A percentile compares a stretch with the other conserved stretches of the same genome.
Conservation (phyloP, 2,113 vertebrate genomes). For the Lota lota region DNA sequence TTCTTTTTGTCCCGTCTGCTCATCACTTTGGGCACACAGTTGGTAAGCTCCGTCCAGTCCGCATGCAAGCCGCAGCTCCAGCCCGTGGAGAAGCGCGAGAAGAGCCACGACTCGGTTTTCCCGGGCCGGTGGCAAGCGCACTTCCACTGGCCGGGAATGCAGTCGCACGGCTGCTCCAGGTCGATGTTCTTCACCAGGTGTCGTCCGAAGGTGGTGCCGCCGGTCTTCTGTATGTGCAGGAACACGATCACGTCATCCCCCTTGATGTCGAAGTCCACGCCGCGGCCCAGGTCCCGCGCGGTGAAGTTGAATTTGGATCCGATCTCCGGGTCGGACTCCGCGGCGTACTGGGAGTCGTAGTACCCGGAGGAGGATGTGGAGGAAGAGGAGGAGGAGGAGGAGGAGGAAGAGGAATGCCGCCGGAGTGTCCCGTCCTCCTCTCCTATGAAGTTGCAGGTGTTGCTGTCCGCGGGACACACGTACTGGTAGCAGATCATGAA, state of each 20-base stretch:
- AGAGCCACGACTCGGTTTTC: constrained; percentile 88
- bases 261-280: constrained; percentile 83
- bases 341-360: too few species aligned
- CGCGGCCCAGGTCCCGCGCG: constrained; percentile 79
- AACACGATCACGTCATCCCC: constrained; percentile 93
- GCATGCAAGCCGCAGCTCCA: constrained; percentile 89
- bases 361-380: too few species aligned
- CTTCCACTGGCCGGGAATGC: constrained; percentile 88
- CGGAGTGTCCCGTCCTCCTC: constrained; percentile 24
- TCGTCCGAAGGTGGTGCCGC: constrained; percentile 90
- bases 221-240: constrained; percentile 95
- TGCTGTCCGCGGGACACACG: constrained; percentile 77
- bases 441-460: constrained; percentile 72
- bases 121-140: constrained; percentile 91
- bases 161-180: constrained; percentile 90
- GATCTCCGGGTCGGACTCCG: constrained; percentile 54
- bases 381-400: too few species aligned
- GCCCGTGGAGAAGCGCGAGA: constrained; percentile 88
- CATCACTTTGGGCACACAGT: constrained; percentile 88
- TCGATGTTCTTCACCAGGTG: constrained; percentile 93
- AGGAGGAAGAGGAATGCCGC: not conserved
- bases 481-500: constrained; percentile 89
- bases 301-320: constrained; percentile 81
- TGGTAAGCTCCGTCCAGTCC: constrained; percentile 89
- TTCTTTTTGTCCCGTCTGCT: constrained; percentile 80